Evolutionary conservation across 2,797 vertebrate species (phyloP).

Genomic region (Amniataba percoides): DNA sequence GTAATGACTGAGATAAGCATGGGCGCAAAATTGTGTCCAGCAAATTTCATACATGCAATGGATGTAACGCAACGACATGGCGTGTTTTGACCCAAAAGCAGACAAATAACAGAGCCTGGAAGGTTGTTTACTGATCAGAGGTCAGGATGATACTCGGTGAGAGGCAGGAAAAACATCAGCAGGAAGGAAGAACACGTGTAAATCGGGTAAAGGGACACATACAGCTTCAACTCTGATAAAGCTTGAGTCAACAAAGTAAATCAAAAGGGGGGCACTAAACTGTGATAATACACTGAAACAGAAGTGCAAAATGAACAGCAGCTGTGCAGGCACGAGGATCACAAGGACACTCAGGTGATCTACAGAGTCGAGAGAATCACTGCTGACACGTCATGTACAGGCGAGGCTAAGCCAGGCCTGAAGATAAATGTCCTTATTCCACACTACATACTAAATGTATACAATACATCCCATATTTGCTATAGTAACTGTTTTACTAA

Average conservation of each 20-base stretch:
- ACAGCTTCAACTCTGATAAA: background rate
- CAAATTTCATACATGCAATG: background rate
- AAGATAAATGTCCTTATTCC: background rate
- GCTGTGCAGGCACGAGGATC: background rate
- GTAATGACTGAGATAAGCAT: constrained; percentile 19
- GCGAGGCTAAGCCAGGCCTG: constrained; percentile 15
- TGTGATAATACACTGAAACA: background rate
- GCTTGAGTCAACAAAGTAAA: background rate
- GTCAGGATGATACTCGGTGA: background rate
- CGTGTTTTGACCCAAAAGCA: background rate
- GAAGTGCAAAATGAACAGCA: background rate
- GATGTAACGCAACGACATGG: background rate
- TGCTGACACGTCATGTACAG: constrained; percentile 60
- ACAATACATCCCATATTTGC: background rate
- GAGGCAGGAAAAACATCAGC: background rate
- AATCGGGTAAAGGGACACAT: background rate
- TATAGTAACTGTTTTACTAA: background rate
- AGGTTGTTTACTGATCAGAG: background rate
- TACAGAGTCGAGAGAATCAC: background rate
- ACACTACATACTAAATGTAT: background rate
- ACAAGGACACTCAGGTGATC: constrained; percentile 26
- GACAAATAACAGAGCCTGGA: background rate
- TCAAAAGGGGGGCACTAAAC: background rate
- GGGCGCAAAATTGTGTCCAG: background rate
- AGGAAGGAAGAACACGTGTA: background rate